Percentiles rank a stretch among this genome's conserved stretches.
phyloP scores from a whole-genome alignment of 2,888 invertebrate species.

The Dolichopus griseipennis region DNA sequence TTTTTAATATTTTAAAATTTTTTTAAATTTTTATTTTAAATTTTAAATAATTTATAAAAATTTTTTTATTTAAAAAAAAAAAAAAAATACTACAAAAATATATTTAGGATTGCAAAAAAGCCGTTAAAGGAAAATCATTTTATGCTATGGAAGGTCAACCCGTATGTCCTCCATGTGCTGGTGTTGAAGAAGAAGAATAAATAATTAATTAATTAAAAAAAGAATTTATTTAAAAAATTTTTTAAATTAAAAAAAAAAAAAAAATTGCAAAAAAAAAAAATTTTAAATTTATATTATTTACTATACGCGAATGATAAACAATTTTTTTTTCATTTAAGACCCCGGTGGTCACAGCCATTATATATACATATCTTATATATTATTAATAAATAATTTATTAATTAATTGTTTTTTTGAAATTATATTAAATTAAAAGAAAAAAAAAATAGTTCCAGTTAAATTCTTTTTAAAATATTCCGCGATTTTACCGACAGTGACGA shows the following conservation, averaged over 20 bases:
- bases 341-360: background rate
- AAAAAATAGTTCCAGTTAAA: too few relatives aligned
- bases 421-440: background rate
- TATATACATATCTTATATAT: too few relatives aligned
- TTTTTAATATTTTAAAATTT: conserved; percentile 13
- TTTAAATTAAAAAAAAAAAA: conserved; percentile 9
- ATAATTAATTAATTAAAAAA: conserved; percentile 11
- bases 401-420: background rate
- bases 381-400: background rate
- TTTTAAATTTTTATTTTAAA: conserved; percentile 27
- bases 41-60: background rate
- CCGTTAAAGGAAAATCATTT: conserved; percentile 91
- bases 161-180: conserved; percentile 88
- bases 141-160: conserved; percentile 96
- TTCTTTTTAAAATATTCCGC: too few relatives aligned
- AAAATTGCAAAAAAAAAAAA: conserved; percentile 17
- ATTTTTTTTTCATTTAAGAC: background rate
- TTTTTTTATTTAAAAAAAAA: background rate
- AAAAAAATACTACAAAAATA: conserved; percentile 19
- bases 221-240: conserved; percentile 9
- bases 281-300: conserved; percentile 12
- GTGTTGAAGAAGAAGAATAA: conserved; percentile 72
- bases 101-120: conserved; percentile 82
- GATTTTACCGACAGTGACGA: too few relatives aligned
- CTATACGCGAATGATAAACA: background rate